phyloP scores from a whole-genome alignment of 92 coral and sea anemone genomes.

The Zoanthus solanderi region DNA sequence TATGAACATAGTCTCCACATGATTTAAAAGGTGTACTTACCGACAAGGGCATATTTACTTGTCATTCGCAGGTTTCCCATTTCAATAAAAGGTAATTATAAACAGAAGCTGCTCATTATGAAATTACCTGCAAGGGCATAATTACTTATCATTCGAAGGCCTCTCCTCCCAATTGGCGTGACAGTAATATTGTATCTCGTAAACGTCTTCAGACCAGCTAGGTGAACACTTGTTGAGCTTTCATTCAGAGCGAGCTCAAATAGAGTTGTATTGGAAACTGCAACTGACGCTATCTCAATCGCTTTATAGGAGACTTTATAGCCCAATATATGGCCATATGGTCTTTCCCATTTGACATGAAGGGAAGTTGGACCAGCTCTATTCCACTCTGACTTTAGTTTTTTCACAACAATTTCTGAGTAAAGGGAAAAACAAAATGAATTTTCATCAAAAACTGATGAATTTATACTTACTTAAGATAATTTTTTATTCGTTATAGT shows the following conservation, averaged over 20 bases:
- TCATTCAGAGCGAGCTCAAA: conserved; percentile 10
- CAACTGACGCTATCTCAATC: background rate
- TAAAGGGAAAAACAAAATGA: background rate
- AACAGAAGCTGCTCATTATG: too few species aligned
- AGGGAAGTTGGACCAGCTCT: background rate
- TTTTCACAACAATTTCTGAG: background rate
- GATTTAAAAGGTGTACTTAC: too few species aligned
- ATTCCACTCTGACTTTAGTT: background rate
- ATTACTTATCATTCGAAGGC: conserved; percentile 1
- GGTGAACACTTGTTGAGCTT: background rate
- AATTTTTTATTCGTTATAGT: too few species aligned
- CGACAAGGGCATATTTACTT: too few species aligned
- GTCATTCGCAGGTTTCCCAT: too few species aligned
- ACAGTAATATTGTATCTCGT: conserved; percentile 9
- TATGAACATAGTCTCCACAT: too few species aligned
- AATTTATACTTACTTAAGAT: too few species aligned
- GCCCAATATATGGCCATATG: background rate
- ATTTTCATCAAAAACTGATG: too few species aligned
- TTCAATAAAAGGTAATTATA: background rate
- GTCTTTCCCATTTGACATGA: conserved; percentile 19
- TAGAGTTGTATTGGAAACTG: conserved; percentile 10
- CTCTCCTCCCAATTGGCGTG: background rate
- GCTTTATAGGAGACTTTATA: conserved; percentile 2
- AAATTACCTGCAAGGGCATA: background rate
- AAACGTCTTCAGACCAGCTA: conserved; percentile 23